A percentile compares a stretch with the other conserved stretches of the same genome.
These are phyloP conservation scores for Carduelis carduelis DNA, from an alignment of 2,797 vertebrate genomes.

Conservation along the genomic window DNA sequence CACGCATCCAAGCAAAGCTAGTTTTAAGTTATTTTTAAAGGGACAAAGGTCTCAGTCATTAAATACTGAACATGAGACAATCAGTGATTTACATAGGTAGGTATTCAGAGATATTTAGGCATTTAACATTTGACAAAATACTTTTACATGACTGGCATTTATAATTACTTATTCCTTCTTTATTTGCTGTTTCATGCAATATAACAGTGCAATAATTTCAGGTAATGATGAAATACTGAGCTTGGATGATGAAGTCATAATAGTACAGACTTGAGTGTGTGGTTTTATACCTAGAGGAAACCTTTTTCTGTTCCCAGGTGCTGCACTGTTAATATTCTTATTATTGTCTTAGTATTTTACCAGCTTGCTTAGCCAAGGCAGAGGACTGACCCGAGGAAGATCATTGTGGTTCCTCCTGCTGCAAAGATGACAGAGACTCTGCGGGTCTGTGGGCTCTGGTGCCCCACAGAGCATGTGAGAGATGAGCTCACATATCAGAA, in stretches of 20 bases:
- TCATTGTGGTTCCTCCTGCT: background rate
- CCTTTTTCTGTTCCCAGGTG: background rate
- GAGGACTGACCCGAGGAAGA: background rate
- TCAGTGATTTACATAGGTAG: background rate
- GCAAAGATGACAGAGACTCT: background rate
- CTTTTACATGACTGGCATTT: background rate
- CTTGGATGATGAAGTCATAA: background rate
- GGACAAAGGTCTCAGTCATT: background rate
- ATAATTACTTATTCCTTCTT: background rate
- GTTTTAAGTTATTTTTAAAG: background rate
- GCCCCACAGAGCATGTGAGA: background rate
- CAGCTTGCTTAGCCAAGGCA: background rate
- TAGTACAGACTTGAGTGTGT: background rate
- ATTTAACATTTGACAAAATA: background rate
- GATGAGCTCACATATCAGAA: background rate
- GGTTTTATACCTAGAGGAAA: background rate
- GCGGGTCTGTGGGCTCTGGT: background rate
- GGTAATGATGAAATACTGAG: background rate
- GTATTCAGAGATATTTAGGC: background rate
- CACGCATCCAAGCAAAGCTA: background rate
- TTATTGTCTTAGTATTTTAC: background rate
- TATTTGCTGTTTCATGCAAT: background rate
- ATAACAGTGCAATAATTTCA: background rate
- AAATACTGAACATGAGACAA: background rate
- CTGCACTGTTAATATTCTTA: background rate